A percentile compares a stretch with the other conserved stretches of the same genome.
These are phyloP conservation scores for Margaritifera margaritifera DNA, from an alignment of 2,888 invertebrate genomes.

Conservation along the genomic window DNA sequence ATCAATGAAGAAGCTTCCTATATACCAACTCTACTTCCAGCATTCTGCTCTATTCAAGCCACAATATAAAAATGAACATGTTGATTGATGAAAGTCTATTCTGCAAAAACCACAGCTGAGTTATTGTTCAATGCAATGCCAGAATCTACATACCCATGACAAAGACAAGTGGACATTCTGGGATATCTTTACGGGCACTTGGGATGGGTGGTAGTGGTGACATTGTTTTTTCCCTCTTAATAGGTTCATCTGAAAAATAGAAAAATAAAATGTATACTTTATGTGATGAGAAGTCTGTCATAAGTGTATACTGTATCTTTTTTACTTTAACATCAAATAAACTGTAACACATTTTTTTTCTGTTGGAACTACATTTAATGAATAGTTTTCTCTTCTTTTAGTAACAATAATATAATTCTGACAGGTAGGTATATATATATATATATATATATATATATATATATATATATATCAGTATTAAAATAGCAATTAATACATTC, in stretches of 20 bases:
- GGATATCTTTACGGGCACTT: constrained; percentile 28
- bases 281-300: not conserved
- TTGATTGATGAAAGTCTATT: too few species aligned
- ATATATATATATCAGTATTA: not conserved
- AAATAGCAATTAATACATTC: too few species aligned
- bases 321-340: too few species aligned
- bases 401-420: not conserved
- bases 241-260: constrained; percentile 39
- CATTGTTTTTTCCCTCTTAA: constrained; percentile 36
- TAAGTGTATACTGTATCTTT: too few species aligned
- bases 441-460: not conserved
- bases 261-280: constrained; percentile 11
- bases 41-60: too few species aligned
- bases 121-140: not conserved
- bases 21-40: too few species aligned
- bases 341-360: too few species aligned
- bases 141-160: constrained; percentile 58
- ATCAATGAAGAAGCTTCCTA: too few species aligned
- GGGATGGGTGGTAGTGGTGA: constrained; percentile 63
- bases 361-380: too few species aligned
- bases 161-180: constrained; percentile 62
- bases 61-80: too few species aligned
- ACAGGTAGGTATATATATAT: not conserved
- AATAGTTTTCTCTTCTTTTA: too few species aligned
- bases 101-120: too few species aligned